Percentiles rank a stretch among this genome's conserved stretches.
These are phyloP conservation scores for Heliothis virescens DNA, from an alignment of 1,140 invertebrate species.

Conservation along the genomic window DNA sequence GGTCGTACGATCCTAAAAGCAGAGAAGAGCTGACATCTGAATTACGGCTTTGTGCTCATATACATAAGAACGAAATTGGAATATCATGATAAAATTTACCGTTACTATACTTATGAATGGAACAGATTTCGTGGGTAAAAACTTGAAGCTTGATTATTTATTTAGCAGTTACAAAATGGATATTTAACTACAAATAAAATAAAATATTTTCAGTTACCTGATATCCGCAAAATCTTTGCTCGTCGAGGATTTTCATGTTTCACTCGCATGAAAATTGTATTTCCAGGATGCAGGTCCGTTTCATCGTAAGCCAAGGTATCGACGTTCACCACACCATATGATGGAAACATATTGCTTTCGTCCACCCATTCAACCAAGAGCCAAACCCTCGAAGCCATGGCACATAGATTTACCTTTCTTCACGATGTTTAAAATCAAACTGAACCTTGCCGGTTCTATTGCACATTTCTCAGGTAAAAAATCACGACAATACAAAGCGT, in stretches of 20 bases:
- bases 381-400: slow-evolving; percentile 64
- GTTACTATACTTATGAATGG: too few relatives aligned
- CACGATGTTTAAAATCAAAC: slow-evolving; percentile 53
- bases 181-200: neutral
- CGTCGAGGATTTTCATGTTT: slow-evolving; percentile 57
- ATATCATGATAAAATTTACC: too few relatives aligned
- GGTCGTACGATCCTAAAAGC: too few relatives aligned
- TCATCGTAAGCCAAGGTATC: slow-evolving; percentile 54
- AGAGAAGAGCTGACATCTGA: too few relatives aligned
- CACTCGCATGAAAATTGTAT: slow-evolving; percentile 60
- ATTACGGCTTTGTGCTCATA: too few relatives aligned
- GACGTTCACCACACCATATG: slow-evolving; percentile 65
- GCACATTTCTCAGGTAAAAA: slow-evolving; percentile 43
- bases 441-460: slow-evolving; percentile 36
- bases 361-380: slow-evolving; percentile 71
- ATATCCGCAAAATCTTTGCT: slow-evolving; percentile 65
- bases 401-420: slow-evolving; percentile 43
- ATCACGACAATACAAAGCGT: slow-evolving; percentile 26
- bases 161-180: neutral
- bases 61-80: too few relatives aligned
- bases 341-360: slow-evolving; percentile 60
- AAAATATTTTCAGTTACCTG: slow-evolving; percentile 58
- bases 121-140: too few relatives aligned
- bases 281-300: slow-evolving; percentile 61
- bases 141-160: too few relatives aligned